Base-by-base conservation (phyloP, 2,797 vertebrate species). In the Rhinophrynus dorsalis region DNA sequence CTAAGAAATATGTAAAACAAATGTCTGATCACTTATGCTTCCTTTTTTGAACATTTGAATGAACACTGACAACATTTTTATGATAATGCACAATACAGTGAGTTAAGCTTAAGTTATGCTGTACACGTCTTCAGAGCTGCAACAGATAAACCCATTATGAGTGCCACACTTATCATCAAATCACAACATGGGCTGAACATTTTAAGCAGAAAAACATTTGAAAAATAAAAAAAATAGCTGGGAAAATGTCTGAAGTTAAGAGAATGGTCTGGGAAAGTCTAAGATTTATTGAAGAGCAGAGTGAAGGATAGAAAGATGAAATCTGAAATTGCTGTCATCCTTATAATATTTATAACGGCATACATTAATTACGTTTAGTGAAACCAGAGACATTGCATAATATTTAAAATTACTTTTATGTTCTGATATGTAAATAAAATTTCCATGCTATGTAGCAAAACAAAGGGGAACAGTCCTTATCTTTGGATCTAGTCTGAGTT, bases 391-490 rank as follows among this genome's bases (percentile, higher is more conserved):
- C 86, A 69, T 63, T 77, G 83, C 69, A 67, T 78, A 75, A 84
- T 72, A 26, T 82, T 80, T 83, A 84, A 84, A 88, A 88, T 83
- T 79, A 76, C 76, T 89, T 88, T 27, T 90, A 89, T 86, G 85
- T 86, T 86, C 79, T 68, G 67, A 86, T 87, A 90, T 44, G 79
- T 78, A 86, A 89, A 80, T 83, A 86, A 88, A 84, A 89, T 42
- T 76, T 85, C 82, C 85, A 84, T 84, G 87, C 84, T 87, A 85
- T 78, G 83, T 83, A 86, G 86, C 78, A 87, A 79, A 82, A 83
- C 80, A 80, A 47, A 30, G 76, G 81, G 77, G 2, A 79, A 75
- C 55, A 67, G 68, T 84, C 77, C 81, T 75, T 47, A 80, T 74
- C 71, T 77, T 80, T 84, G 79, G 78, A 77, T 57, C 85, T 86